phyloP scores from a whole-genome alignment of 2,888 invertebrate species.

The Euzetes globulus region DNA sequence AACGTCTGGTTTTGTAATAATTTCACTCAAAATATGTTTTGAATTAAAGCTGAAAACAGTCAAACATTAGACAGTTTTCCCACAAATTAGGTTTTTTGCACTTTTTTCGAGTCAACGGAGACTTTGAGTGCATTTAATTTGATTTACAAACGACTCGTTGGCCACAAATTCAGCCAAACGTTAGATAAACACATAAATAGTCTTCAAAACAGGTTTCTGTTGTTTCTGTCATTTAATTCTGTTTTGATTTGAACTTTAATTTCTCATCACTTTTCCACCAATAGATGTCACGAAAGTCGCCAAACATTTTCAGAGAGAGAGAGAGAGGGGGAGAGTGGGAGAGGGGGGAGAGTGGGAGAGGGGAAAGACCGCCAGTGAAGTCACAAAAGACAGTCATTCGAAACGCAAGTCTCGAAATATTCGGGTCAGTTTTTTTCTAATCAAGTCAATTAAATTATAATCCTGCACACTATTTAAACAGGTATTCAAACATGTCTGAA shows the following conservation, averaged over 20 bases:
- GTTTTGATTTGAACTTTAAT: background rate
- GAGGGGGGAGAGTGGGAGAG: too few species aligned
- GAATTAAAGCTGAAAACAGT: background rate
- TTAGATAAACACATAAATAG: background rate
- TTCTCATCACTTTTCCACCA: background rate
- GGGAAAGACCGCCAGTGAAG: background rate
- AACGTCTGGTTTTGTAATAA: background rate
- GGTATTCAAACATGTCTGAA: background rate
- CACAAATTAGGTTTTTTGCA: background rate
- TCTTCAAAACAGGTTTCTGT: background rate
- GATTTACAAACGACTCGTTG: too few species aligned
- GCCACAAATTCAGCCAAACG: background rate
- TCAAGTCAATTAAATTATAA: background rate
- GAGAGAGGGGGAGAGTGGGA: too few species aligned
- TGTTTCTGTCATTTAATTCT: background rate
- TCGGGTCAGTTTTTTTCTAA: background rate
- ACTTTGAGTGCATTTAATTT: background rate
- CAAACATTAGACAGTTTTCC: background rate
- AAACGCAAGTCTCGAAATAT: background rate
- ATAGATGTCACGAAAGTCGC: background rate
- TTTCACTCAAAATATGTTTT: background rate
- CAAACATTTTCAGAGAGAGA: background rate
- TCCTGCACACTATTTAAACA: background rate
- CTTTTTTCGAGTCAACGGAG: background rate
- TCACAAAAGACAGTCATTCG: background rate